Conservation (phyloP, 2,113 vertebrate genomes). For the Salvelinus alpinus region DNA sequence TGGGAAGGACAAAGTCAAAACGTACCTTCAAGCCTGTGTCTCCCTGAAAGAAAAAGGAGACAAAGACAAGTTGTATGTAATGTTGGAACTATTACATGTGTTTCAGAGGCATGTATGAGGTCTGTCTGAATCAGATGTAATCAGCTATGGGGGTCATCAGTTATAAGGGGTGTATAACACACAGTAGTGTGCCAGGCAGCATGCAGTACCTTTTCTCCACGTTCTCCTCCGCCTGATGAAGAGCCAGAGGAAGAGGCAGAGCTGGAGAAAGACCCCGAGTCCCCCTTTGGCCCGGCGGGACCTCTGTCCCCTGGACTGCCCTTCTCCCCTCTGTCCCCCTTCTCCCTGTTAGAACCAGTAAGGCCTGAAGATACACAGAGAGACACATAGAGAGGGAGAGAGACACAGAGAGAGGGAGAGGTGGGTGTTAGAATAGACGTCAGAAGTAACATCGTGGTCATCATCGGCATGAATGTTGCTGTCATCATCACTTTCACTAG, state of each 20-base stretch:
- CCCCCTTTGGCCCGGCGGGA: constrained; percentile 75
- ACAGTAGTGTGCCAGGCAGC: background rate
- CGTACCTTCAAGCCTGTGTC: constrained; percentile 82
- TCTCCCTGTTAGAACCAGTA: constrained; percentile 61
- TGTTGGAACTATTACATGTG: background rate
- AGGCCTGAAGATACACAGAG: constrained; percentile 30
- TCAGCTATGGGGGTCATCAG: too few relatives aligned
- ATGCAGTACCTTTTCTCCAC: constrained; percentile 74
- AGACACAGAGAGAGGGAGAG: background rate
- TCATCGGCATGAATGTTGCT: background rate
- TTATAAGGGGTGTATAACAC: too few relatives aligned
- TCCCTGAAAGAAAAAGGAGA: constrained; percentile 63
- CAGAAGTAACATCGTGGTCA: background rate
- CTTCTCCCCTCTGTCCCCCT: constrained; percentile 73
- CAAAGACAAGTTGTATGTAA: background rate
- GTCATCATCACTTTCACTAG: background rate
- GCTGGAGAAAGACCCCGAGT: constrained; percentile 45
- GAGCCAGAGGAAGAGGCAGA: background rate
- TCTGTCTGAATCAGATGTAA: background rate
- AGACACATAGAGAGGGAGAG: too few relatives aligned
- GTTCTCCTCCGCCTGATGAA: constrained; percentile 32
- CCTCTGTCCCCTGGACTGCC: constrained; percentile 59
- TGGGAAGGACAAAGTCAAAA: background rate
- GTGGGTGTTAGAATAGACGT: background rate
- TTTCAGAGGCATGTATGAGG: background rate